These are phyloP conservation scores for Periplaneta americana DNA, from an alignment of 1,140 invertebrate genomes.

Conservation along the genomic window DNA sequence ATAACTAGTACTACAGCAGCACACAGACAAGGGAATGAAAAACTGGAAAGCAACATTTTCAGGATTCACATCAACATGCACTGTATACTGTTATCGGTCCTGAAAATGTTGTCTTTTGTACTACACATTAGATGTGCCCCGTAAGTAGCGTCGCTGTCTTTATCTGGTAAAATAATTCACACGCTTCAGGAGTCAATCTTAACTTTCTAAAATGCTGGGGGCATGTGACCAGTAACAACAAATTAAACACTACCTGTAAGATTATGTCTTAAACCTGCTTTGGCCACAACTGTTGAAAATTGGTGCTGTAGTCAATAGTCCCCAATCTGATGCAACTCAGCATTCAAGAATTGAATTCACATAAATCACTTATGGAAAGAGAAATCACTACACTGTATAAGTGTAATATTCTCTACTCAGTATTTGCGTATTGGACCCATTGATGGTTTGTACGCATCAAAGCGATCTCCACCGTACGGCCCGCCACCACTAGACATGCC, in stretches of 20 bases:
- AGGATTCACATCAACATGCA: not conserved
- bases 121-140: not conserved
- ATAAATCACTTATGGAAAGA: too few species aligned
- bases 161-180: not conserved
- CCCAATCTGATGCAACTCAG: too few species aligned
- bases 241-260: not conserved
- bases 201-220: not conserved
- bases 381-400: too few species aligned
- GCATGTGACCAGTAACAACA: not conserved
- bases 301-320: not conserved
- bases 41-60: not conserved
- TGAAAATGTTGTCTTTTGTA: not conserved
- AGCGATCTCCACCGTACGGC: conserved; percentile 13
- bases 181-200: too few species aligned
- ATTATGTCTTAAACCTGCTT: not conserved
- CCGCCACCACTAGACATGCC: conserved; percentile 14
- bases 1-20: too few species aligned
- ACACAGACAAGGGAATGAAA: not conserved
- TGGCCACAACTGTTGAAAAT: not conserved
- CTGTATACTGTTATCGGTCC: not conserved
- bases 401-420: not conserved
- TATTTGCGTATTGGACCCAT: conserved; percentile 17
- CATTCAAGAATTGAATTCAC: too few species aligned
- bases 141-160: not conserved
- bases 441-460: conserved; percentile 17